A percentile compares a stretch with the other conserved stretches of the same genome.
phyloP scores from a whole-genome alignment of 2,797 vertebrate genomes.

The Rhadinocentrus ornatus region DNA sequence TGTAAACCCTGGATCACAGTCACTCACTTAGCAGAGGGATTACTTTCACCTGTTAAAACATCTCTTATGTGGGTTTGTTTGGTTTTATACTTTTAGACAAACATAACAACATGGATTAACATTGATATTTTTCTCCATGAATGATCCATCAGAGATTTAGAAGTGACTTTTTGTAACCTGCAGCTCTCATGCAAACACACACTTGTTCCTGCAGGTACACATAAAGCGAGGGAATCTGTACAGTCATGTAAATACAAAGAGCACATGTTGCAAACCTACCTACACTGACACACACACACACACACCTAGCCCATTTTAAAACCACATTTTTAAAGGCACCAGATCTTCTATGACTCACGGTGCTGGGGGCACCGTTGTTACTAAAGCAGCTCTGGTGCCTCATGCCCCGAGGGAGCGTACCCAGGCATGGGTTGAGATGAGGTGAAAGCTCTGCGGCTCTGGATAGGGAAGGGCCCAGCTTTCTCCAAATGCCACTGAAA shows the following conservation, averaged over 20 bases:
- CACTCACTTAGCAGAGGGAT: conserved; percentile 20
- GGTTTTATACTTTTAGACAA: conserved; percentile 32
- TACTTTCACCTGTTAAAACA: conserved; percentile 58
- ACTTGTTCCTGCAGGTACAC: conserved; percentile 61
- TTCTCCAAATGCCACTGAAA: conserved; percentile 44
- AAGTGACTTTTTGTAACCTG: conserved; percentile 39
- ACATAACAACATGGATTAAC: conserved; percentile 12
- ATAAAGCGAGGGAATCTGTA: conserved; percentile 32
- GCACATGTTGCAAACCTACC: conserved; percentile 46
- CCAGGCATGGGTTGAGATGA: conserved; percentile 27
- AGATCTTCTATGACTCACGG: conserved; percentile 66
- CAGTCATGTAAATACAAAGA: conserved; percentile 42
- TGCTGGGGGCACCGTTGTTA: conserved; percentile 40
- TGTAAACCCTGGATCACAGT: conserved; percentile 26
- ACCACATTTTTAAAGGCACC: conserved; percentile 64
- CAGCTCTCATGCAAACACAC: conserved; percentile 50
- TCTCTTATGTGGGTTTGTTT: conserved; percentile 3
- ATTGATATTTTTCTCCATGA: conserved; percentile 25
- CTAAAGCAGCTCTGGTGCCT: conserved; percentile 53
- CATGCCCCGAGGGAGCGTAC: conserved; percentile 32
- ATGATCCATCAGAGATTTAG: conserved; percentile 30
- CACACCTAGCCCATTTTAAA: conserved; percentile 75
- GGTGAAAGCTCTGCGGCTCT: conserved; percentile 33
- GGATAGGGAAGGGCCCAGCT: conserved; percentile 19
- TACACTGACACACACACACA: conserved; percentile 23